phyloP scores from a whole-genome alignment of 2,888 invertebrate species.

The Xestoiulus laeticollis region DNA sequence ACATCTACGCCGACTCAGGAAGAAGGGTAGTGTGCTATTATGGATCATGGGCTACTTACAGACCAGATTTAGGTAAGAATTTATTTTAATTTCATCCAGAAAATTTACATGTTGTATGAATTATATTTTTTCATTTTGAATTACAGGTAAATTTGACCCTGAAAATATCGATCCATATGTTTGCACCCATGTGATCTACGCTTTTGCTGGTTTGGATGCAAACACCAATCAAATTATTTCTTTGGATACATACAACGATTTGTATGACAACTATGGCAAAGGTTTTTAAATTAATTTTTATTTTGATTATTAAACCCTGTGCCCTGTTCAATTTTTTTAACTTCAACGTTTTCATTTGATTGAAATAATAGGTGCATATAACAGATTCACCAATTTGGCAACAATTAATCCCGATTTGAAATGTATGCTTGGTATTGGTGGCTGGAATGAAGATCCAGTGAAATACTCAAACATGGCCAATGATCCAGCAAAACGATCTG shows the following conservation, averaged over 20 bases:
- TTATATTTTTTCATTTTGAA: not conserved
- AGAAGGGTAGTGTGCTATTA: slow-evolving; percentile 74
- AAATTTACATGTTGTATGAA: not conserved
- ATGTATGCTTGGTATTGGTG: slow-evolving; percentile 63
- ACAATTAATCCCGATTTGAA: slow-evolving; percentile 61
- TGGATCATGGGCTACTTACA: slow-evolving; percentile 79
- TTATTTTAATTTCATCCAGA: not conserved
- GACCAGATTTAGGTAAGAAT: slow-evolving; percentile 67
- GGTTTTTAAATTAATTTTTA: slow-evolving; percentile 61
- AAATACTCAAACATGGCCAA: slow-evolving; percentile 63
- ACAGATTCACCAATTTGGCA: slow-evolving; percentile 62
- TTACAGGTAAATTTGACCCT: slow-evolving; percentile 71
- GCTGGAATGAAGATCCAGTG: slow-evolving; percentile 70
- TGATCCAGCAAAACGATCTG: slow-evolving; percentile 63
- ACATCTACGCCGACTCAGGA: not conserved
- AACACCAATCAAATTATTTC: slow-evolving; percentile 64
- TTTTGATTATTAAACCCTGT: not conserved
- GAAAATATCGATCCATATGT: slow-evolving; percentile 73
- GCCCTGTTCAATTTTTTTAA: not conserved
- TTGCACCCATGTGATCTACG: slow-evolving; percentile 81
- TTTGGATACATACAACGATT: slow-evolving; percentile 68
- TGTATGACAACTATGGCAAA: slow-evolving; percentile 71
- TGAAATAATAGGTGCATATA: slow-evolving; percentile 60
- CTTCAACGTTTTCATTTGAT: not conserved
- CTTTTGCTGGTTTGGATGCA: slow-evolving; percentile 74